Conservation (phyloP, 2,888 invertebrate genomes). For the Nephrotoma appendiculata region DNA sequence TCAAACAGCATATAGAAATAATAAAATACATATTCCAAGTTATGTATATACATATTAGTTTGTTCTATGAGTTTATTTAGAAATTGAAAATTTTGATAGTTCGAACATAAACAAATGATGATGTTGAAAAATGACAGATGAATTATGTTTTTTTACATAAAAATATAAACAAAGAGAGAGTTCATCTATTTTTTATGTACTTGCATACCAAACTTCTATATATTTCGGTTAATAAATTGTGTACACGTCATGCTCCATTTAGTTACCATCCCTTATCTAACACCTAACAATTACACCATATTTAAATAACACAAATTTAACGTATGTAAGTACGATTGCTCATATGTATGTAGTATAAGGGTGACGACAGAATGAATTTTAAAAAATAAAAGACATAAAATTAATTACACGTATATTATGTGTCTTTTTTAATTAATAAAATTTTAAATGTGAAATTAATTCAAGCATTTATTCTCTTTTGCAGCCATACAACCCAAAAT, state of each 20-base stretch:
- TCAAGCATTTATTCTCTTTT: neutral
- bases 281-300: neutral
- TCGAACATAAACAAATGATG: neutral
- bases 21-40: neutral
- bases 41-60: neutral
- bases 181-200: too few species aligned
- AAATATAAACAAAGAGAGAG: neutral
- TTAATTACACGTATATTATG: neutral
- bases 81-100: neutral
- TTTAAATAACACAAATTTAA: neutral
- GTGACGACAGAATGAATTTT: neutral
- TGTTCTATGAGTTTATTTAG: neutral
- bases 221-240: neutral
- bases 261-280: neutral
- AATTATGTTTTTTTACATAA: neutral
- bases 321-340: neutral
- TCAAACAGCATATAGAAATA: neutral
- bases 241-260: neutral
- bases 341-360: neutral
- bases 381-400: neutral
- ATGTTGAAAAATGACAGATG: neutral
- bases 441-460: neutral
- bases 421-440: neutral
- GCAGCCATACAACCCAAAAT: neutral
- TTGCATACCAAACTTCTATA: neutral